Percentiles rank a stretch among this genome's conserved stretches.
phyloP scores from a whole-genome alignment of 2,797 vertebrate species.

The Enteromius fasciolatus region DNA sequence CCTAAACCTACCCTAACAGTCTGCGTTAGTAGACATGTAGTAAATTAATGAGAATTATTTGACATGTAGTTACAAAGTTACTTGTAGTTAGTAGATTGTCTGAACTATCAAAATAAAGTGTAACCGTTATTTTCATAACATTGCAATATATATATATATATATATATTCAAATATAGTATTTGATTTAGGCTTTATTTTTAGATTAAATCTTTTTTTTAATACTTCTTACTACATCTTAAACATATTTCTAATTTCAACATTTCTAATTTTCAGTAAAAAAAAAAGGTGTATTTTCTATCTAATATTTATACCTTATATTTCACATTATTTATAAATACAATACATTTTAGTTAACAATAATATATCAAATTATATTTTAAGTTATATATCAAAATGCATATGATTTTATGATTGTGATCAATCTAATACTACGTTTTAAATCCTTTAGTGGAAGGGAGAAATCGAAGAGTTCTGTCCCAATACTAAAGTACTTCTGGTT shows the following conservation, averaged over 20 bases:
- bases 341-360: too few species aligned
- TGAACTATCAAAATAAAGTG: too few species aligned
- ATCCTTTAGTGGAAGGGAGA: slow-evolving; percentile 73
- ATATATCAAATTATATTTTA: too few species aligned
- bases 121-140: background rate
- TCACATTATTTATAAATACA: too few species aligned
- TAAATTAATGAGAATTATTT: too few species aligned
- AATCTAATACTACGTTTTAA: slow-evolving; percentile 9
- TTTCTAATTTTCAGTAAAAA: background rate
- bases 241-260: background rate
- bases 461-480: slow-evolving; percentile 89
- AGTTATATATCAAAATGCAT: background rate
- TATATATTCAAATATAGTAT: background rate
- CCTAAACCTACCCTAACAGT: too few species aligned
- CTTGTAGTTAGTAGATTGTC: too few species aligned
- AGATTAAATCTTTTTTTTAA: background rate
- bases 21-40: too few species aligned
- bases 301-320: too few species aligned
- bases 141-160: background rate
- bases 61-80: too few species aligned
- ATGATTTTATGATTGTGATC: background rate
- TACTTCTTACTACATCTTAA: background rate
- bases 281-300: background rate
- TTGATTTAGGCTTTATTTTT: background rate
- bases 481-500: slow-evolving; percentile 88